These are phyloP conservation scores for Cathartes aura DNA, from an alignment of 2,113 vertebrate species.

Conservation along the genomic window DNA sequence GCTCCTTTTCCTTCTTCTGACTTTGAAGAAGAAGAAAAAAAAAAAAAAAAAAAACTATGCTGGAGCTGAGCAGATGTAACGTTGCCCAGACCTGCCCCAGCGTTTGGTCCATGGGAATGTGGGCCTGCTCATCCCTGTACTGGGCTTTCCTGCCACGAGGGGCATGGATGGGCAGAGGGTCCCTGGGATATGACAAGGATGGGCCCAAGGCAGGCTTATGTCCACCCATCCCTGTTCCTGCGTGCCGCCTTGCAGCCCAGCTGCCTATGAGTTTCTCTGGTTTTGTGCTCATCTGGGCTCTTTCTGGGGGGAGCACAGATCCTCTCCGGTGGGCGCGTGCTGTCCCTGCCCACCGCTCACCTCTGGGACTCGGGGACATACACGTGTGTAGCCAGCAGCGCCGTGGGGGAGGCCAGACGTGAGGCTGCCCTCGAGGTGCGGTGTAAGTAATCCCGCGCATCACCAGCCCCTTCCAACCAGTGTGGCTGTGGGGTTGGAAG, in stretches of 20 bases:
- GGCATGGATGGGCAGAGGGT: not conserved
- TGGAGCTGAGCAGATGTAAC: not conserved
- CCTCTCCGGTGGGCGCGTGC: constrained; percentile 72
- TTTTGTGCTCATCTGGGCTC: not conserved
- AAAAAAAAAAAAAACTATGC: no score
- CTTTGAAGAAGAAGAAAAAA: not conserved
- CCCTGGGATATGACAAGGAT: rapidly evolving
- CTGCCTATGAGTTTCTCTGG: not conserved
- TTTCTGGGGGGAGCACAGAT: constrained; percentile 15
- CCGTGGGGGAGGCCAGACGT: constrained; percentile 84
- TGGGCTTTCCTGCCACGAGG: not conserved
- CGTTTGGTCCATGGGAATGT: not conserved
- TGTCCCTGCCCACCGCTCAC: constrained; percentile 75
- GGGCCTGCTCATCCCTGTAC: not conserved
- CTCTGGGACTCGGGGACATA: constrained; percentile 84
- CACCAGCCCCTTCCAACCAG: not conserved
- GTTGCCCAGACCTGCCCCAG: not conserved
- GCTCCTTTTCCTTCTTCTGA: not conserved
- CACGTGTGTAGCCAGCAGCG: constrained; percentile 86
- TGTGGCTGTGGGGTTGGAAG: no score
- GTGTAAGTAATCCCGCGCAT: constrained; percentile 52
- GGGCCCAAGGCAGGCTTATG: not conserved
- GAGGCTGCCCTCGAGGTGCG: constrained; percentile 78
- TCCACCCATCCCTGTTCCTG: not conserved
- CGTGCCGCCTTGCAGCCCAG: not conserved